Percentiles rank a stretch among this genome's conserved stretches.
Evolutionary conservation across 2,888 invertebrate genomes (phyloP).

Genomic region (Cephus pygmeus): DNA sequence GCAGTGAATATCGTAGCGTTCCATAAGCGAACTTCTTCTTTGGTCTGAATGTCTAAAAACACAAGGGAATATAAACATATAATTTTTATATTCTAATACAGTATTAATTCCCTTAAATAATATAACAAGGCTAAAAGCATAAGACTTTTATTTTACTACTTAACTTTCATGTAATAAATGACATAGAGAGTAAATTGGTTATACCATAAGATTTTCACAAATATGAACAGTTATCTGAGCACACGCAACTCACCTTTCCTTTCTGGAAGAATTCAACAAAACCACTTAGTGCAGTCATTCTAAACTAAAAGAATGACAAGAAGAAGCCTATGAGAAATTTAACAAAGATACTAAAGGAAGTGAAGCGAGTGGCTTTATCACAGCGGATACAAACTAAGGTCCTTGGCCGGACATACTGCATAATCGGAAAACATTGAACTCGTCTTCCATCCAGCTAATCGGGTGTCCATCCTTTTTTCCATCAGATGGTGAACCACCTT

Average conservation of each 20-base stretch:
- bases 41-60: conserved; percentile 85
- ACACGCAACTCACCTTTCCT: conserved; percentile 72
- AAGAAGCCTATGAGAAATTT: not conserved
- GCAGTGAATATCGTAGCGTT: conserved; percentile 85
- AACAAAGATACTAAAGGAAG: not conserved
- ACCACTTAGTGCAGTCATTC: conserved; percentile 74
- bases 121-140: not conserved
- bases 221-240: not conserved
- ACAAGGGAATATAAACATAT: not conserved
- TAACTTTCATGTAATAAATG: not conserved
- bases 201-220: not conserved
- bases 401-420: not conserved
- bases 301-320: conserved; percentile 11
- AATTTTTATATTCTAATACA: not conserved
- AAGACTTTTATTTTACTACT: not conserved
- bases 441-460: not conserved
- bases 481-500: not conserved
- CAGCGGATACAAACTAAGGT: not conserved
- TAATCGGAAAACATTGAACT: not conserved
- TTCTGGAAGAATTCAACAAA: conserved; percentile 84
- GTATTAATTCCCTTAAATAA: not conserved
- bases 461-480: not conserved
- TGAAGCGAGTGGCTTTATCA: not conserved
- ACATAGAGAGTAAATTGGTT: not conserved
- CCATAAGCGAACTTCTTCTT: conserved; percentile 90